Base-by-base conservation (phyloP, 2,113 vertebrate genomes). In the Chloropsis cyanopogon region DNA sequence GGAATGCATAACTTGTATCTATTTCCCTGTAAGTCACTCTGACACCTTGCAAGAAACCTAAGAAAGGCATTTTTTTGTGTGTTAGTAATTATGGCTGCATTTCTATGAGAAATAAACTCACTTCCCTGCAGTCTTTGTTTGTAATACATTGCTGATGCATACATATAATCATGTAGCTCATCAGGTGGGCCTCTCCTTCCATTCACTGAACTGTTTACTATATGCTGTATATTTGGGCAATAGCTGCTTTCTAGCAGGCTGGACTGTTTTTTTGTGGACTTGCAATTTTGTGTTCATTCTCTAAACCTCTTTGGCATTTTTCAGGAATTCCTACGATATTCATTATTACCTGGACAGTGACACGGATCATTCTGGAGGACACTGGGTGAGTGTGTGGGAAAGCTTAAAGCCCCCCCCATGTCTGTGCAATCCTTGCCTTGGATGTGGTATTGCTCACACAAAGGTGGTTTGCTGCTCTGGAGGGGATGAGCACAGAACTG, bases 261-360 rank as follows among this genome's bases (percentile, higher is more conserved):
- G 46, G 47, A 71, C 3, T 5, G 10, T 37, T 46, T 54, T 14
- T 16, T 21, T 7, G 18, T 37, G n/a, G 10, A 72, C 21, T 72
- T 70, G 5, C 0, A 37, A 82, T 88, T 87, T 92, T 82, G 54
- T 59, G 35, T 41, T 44, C 46, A n/a, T 66, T 22, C 35, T 73
- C 26, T 68, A 46, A 92, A 68, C 5, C 6, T 66, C 42, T 79
- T 19, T 91, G 79, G 15, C 22, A 44, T 82, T 94, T 93, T 22
- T 9, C 97, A 99, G 99, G 99, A 71, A 97, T 98, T 93, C 99
- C 99, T 91, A 98, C 98, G 0, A 50, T 99, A 90, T 98, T 99
- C 78, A 98, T 98, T 21, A 96, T 97, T 9, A 97, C 94, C 0
- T 99, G 99, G 99, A 98, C 97, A 21, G 90, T 97, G 54, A 97